Evolutionary conservation across 2,888 invertebrate genomes (phyloP).

Genomic region (Ypsolopha scabrella): DNA sequence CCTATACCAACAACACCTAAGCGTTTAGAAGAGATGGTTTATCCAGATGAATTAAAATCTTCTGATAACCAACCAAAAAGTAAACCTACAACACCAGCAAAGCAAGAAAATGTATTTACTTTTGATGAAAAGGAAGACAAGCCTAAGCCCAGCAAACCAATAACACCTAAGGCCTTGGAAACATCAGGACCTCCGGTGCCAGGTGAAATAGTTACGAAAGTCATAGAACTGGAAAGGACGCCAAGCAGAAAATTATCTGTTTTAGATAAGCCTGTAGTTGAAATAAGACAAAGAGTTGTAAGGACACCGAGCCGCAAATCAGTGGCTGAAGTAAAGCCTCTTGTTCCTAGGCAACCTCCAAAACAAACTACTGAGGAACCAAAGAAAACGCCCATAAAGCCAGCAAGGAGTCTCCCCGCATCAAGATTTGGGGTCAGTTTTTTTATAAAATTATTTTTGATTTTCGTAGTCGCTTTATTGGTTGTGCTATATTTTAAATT

Average conservation of each 20-base stretch:
- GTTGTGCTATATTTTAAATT: slow-evolving; percentile 51
- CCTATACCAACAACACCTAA: slow-evolving; percentile 43
- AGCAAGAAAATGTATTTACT: slow-evolving; percentile 36
- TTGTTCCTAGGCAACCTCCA: slow-evolving; percentile 26
- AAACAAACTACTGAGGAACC: slow-evolving; percentile 24
- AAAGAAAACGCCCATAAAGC: slow-evolving; percentile 58
- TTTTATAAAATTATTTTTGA: slow-evolving; percentile 38
- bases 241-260: slow-evolving; percentile 47
- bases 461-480: slow-evolving; percentile 50
- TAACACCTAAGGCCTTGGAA: slow-evolving; percentile 27
- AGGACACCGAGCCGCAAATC: slow-evolving; percentile 56
- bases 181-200: slow-evolving; percentile 16
- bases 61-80: slow-evolving; percentile 18
- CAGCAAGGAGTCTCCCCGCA: slow-evolving; percentile 62
- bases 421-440: slow-evolving; percentile 65
- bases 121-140: slow-evolving; percentile 29
- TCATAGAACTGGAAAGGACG: slow-evolving; percentile 55
- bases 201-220: slow-evolving; percentile 55
- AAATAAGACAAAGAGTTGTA: slow-evolving; percentile 53
- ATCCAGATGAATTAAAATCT: slow-evolving; percentile 33
- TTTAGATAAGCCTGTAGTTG: slow-evolving; percentile 50
- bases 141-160: slow-evolving; percentile 14
- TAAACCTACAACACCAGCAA: slow-evolving; percentile 30
- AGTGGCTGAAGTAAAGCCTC: slow-evolving; percentile 36
- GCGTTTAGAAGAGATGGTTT: slow-evolving; percentile 43